Percentiles rank a stretch among this genome's conserved stretches.
Evolutionary conservation across 2,113 vertebrate species (phyloP).

Genomic region (Brienomyrus brachyistius): DNA sequence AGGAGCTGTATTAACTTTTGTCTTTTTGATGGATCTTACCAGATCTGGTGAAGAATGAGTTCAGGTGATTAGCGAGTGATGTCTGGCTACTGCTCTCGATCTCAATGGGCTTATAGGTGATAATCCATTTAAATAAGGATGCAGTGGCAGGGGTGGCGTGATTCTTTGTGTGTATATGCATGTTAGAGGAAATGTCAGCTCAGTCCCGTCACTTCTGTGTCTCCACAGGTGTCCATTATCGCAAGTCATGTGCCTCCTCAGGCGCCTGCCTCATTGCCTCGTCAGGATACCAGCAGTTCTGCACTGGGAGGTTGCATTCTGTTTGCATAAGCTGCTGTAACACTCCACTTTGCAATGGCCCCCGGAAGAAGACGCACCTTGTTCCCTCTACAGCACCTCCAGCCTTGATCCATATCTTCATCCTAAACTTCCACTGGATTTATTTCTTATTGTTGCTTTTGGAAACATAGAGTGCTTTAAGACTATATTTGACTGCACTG

Average conservation of each 20-base stretch:
- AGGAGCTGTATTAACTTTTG: background rate
- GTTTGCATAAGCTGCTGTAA: conserved; percentile 95
- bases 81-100: background rate
- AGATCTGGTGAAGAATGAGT: background rate
- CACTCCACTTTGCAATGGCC: conserved; percentile 84
- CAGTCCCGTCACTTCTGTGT: background rate
- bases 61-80: background rate
- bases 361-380: conserved; percentile 70
- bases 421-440: conserved; percentile 31
- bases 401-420: background rate
- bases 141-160: background rate
- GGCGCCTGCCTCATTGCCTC: conserved; percentile 88
- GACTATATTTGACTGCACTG: background rate
- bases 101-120: background rate
- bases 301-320: conserved; percentile 84
- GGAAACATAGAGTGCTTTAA: background rate
- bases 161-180: background rate
- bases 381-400: conserved; percentile 40
- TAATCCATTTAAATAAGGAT: background rate
- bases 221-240: conserved; percentile 78
- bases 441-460: conserved; percentile 36
- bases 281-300: conserved; percentile 90
- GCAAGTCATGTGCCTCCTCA: conserved; percentile 85
- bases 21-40: background rate
- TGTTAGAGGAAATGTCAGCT: background rate